Evolutionary conservation across 2,113 vertebrate species (phyloP).

Genomic region (Leucosticte australis): DNA sequence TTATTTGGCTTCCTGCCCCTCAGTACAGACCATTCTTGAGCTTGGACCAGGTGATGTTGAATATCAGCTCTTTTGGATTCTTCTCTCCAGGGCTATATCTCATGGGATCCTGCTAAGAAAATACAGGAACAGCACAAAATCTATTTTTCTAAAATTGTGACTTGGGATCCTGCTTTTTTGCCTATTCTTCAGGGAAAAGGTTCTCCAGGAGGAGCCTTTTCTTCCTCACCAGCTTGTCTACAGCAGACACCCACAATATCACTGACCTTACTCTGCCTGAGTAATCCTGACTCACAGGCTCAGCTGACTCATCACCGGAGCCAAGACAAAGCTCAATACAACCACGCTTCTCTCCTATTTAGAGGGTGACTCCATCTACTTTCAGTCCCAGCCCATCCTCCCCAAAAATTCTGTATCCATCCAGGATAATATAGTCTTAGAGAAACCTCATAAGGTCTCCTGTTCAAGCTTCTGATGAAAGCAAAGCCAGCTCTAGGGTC

Average conservation of each 20-base stretch:
- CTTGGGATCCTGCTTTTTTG: neutral
- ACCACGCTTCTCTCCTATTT: rapidly evolving
- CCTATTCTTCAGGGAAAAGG: neutral
- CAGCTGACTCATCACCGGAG: neutral
- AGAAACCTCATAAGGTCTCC: neutral
- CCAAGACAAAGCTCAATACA: neutral
- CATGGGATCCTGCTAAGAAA: neutral
- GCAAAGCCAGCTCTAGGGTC: neutral
- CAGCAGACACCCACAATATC: neutral
- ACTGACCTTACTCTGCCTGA: neutral
- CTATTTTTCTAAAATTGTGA: neutral
- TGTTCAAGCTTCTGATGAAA: neutral
- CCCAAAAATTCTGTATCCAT: neutral
- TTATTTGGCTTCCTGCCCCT: neutral
- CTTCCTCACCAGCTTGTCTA: neutral
- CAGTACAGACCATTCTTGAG: neutral
- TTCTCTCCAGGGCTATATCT: neutral
- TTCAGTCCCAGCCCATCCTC: neutral
- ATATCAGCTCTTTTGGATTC: neutral
- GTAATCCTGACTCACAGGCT: neutral
- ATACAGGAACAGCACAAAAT: neutral
- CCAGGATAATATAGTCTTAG: neutral
- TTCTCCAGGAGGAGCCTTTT: neutral
- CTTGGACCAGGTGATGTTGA: neutral
- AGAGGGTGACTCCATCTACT: neutral